These are phyloP conservation scores for Margarornis squamiger DNA, from an alignment of 2,797 vertebrate species.

Conservation along the genomic window DNA sequence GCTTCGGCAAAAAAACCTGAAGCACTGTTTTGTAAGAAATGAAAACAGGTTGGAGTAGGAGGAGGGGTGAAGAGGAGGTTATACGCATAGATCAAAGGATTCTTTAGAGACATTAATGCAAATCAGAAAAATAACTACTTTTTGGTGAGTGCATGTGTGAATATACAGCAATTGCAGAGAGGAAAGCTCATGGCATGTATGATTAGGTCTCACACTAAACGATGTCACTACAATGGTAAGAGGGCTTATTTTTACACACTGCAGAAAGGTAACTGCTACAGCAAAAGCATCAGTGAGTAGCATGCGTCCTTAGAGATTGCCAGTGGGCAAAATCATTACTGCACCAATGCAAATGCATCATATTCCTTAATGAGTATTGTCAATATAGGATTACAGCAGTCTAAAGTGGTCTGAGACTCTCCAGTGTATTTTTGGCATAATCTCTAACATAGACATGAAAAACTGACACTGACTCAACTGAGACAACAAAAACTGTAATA, in stretches of 20 bases:
- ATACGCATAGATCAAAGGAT: background rate
- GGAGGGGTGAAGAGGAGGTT: constrained; percentile 1
- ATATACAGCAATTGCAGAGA: background rate
- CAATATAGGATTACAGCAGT: background rate
- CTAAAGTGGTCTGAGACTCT: constrained; percentile 1
- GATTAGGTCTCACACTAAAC: background rate
- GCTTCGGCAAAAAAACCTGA: background rate
- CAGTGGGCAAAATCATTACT: background rate
- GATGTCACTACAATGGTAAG: background rate
- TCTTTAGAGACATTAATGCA: background rate
- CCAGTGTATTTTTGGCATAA: background rate
- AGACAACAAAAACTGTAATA: background rate
- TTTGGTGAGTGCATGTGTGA: background rate
- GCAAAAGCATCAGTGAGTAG: background rate
- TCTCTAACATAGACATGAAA: background rate
- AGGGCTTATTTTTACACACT: background rate
- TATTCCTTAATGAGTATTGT: background rate
- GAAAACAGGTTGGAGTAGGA: background rate
- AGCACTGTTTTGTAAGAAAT: background rate
- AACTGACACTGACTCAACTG: background rate
- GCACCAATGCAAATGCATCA: background rate
- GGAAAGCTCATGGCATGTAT: background rate
- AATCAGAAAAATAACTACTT: background rate
- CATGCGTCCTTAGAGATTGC: background rate
- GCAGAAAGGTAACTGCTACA: background rate